Conservation (phyloP, 2,113 vertebrate species). For the Aix galericulata region DNA sequence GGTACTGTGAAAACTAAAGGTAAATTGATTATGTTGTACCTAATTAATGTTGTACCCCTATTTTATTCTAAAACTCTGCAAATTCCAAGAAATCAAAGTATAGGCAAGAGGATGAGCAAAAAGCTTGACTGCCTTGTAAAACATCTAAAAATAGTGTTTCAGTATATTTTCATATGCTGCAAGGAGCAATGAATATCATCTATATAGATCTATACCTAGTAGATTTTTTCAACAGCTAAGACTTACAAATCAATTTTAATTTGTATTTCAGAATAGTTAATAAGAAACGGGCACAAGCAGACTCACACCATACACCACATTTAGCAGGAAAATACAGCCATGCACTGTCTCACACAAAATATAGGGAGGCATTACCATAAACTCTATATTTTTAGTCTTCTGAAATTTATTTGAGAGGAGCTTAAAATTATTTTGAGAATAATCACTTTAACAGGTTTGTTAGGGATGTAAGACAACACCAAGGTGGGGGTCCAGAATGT, state of each 20-base stretch:
- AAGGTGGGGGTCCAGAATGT: not conserved
- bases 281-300: not conserved
- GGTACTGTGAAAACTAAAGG: not conserved
- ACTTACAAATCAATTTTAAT: constrained; percentile 24
- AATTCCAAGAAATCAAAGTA: constrained; percentile 15
- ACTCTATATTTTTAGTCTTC: not conserved
- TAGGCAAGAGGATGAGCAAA: not conserved
- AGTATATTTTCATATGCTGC: not conserved
- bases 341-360: not conserved
- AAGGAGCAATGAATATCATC: constrained; percentile 14
- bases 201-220: constrained; percentile 28
- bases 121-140: constrained; percentile 28
- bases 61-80: constrained; percentile 51
- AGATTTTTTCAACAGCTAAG: constrained; percentile 23
- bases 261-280: constrained; percentile 43
- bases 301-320: not conserved
- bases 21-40: constrained; percentile 40
- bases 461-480: not conserved
- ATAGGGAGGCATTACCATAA: not conserved
- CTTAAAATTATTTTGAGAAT: not conserved
- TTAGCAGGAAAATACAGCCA: not conserved
- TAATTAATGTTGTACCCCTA: not conserved
- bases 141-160: constrained; percentile 48
- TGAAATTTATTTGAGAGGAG: not conserved
- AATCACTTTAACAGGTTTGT: not conserved